Conservation (phyloP, 2,113 vertebrate species). For the Grantiella picta region DNA sequence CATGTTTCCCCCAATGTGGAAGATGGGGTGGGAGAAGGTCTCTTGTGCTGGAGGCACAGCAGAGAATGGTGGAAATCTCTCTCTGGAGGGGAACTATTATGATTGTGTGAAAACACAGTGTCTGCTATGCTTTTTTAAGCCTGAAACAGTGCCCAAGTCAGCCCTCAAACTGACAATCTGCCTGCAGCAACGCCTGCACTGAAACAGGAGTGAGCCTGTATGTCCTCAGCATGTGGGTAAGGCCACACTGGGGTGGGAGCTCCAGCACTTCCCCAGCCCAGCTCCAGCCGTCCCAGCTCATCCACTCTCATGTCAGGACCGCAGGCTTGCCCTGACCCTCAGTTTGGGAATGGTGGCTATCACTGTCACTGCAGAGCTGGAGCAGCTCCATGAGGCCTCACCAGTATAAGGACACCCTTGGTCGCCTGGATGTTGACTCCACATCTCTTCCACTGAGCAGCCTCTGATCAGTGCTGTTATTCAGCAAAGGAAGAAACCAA, state of each 20-base stretch:
- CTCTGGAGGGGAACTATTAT: background rate
- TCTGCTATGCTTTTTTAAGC: fast-evolving
- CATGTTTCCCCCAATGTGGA: fast-evolving
- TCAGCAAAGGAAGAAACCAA: background rate
- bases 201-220: fast-evolving
- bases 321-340: fast-evolving
- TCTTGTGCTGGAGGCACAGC: background rate
- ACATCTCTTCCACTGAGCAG: background rate
- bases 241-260: background rate
- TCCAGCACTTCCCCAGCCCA: background rate
- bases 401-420: fast-evolving
- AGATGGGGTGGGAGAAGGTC: background rate
- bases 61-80: background rate
- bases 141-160: background rate
- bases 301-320: fast-evolving
- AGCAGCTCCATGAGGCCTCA: fast-evolving
- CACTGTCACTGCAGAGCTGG: fast-evolving
- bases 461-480: fast-evolving
- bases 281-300: background rate
- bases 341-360: background rate
- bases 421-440: fast-evolving
- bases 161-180: no score
- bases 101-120: fast-evolving
- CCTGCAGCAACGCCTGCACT: background rate
- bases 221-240: no score